These are phyloP conservation scores for Cyclura pinguis DNA, from an alignment of 2,797 vertebrate species.

Conservation along the genomic window DNA sequence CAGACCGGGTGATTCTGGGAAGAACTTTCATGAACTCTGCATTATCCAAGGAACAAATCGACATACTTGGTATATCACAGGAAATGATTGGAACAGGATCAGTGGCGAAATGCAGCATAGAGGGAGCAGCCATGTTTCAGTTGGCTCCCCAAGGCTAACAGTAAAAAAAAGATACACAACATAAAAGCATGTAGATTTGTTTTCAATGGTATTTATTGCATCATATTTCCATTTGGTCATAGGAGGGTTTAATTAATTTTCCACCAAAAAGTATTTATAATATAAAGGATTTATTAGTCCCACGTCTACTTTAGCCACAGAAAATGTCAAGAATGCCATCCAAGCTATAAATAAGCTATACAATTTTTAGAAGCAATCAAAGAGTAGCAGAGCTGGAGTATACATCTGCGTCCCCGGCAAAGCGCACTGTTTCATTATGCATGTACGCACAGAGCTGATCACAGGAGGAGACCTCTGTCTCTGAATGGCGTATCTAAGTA, in stretches of 20 bases:
- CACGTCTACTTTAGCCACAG: background rate
- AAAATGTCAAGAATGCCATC: background rate
- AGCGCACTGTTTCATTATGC: background rate
- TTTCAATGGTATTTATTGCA: background rate
- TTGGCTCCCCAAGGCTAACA: background rate
- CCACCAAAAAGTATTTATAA: background rate
- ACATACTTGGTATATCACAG: background rate
- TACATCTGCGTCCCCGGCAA: background rate
- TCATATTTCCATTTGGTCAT: background rate
- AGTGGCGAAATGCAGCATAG: no score
- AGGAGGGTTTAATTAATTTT: conserved; percentile 35
- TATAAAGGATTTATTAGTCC: conserved; percentile 6
- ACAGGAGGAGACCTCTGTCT: background rate
- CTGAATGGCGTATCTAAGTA: background rate
- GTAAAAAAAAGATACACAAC: background rate
- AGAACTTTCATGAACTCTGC: no score
- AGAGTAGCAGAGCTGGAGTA: conserved; percentile 3
- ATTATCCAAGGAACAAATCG: background rate
- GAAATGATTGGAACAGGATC: background rate
- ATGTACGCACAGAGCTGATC: background rate
- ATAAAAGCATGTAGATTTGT: background rate
- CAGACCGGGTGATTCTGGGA: no score
- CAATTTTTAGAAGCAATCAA: conserved; percentile 24
- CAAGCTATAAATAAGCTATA: conserved; percentile 30
- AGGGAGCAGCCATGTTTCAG: background rate